Conservation (phyloP, 2,113 vertebrate genomes). For the Trichechus manatus region DNA sequence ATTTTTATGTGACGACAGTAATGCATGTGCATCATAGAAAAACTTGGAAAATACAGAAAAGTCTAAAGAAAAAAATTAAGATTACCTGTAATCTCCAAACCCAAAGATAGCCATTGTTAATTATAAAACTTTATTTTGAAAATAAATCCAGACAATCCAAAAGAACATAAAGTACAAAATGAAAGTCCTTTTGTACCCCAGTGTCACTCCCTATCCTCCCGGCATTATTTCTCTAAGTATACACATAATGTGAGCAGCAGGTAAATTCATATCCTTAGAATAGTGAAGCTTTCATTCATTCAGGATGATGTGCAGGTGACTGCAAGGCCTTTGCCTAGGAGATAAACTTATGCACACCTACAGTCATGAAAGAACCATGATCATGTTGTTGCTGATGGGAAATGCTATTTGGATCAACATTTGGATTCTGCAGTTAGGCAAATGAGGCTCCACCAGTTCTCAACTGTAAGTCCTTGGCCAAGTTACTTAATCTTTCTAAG, state of each 20-base stretch:
- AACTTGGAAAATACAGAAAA: conserved; percentile 53
- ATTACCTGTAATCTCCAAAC: neutral
- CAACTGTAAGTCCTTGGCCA: neutral
- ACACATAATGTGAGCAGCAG: neutral
- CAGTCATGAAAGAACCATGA: neutral
- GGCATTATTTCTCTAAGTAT: conserved; percentile 15
- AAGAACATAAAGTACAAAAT: conserved; percentile 34
- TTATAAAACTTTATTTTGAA: conserved; percentile 53
- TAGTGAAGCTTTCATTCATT: conserved; percentile 36
- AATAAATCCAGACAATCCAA: conserved; percentile 10
- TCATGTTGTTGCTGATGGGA: neutral
- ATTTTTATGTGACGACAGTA: neutral
- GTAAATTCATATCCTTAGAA: conserved; percentile 33
- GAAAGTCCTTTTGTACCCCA: neutral
- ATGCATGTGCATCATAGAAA: conserved; percentile 18
- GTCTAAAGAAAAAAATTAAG: conserved; percentile 13
- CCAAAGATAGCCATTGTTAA: conserved; percentile 22
- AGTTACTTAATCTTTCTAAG: conserved; percentile 6
- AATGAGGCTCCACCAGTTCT: neutral
- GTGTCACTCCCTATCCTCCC: neutral
- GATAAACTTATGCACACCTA: neutral
- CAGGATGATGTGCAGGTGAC: neutral
- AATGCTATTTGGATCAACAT: neutral
- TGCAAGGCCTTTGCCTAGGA: conserved; percentile 20
- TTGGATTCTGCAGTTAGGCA: conserved; percentile 19